These are phyloP conservation scores for Eutolmus rufibarbis DNA, from an alignment of 2,888 invertebrate species.

Conservation along the genomic window DNA sequence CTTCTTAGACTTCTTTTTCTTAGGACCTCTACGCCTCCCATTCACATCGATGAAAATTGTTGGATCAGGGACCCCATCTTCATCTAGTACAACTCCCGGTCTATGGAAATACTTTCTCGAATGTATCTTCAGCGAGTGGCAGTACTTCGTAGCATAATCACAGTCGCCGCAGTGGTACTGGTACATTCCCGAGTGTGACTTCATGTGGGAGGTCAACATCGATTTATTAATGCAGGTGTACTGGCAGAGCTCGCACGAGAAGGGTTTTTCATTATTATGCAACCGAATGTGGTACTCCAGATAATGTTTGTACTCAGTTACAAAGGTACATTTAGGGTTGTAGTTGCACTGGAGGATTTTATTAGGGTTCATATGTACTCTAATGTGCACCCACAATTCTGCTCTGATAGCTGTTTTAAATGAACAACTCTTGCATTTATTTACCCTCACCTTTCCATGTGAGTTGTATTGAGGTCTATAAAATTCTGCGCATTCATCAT, in stretches of 20 bases:
- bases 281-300: slow-evolving; percentile 96
- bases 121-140: slow-evolving; percentile 95
- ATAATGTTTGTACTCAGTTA: slow-evolving; percentile 98
- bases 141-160: slow-evolving; percentile 96
- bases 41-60: slow-evolving; percentile 89
- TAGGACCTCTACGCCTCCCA: slow-evolving; percentile 87
- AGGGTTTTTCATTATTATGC: slow-evolving; percentile 94
- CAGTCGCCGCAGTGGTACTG: slow-evolving; percentile 94
- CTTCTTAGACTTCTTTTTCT: slow-evolving; percentile 63
- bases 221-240: slow-evolving; percentile 97
- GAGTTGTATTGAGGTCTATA: slow-evolving; percentile 65
- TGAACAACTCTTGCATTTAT: slow-evolving; percentile 92
- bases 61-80: slow-evolving; percentile 89
- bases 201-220: slow-evolving; percentile 98
- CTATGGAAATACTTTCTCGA: slow-evolving; percentile 89
- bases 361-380: slow-evolving; percentile 90
- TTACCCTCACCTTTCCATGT: slow-evolving; percentile 84
- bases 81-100: slow-evolving; percentile 88
- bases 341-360: slow-evolving; percentile 88
- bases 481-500: slow-evolving; percentile 60
- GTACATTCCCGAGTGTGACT: slow-evolving; percentile 91
- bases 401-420: slow-evolving; percentile 85
- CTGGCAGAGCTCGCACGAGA: slow-evolving; percentile 87
- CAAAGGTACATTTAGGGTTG: slow-evolving; percentile 94
- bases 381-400: slow-evolving; percentile 92